Conservation (phyloP, 2,797 vertebrate species). For the Lates japonicus region DNA sequence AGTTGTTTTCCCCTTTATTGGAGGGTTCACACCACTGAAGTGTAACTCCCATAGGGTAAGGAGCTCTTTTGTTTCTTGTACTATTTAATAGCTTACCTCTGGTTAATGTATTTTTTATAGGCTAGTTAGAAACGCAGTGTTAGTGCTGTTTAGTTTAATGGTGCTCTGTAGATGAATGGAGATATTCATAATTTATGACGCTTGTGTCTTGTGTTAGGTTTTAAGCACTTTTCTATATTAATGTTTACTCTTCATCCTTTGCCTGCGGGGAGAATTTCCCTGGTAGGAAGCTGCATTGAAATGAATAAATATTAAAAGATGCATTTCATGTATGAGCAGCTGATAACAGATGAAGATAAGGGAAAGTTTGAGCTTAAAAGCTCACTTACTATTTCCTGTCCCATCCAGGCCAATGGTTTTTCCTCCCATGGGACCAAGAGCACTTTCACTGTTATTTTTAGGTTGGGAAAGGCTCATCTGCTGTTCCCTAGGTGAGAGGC, state of each 20-base stretch:
- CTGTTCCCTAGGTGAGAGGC: conserved; percentile 76
- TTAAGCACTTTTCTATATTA: conserved; percentile 53
- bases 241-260: conserved; percentile 51
- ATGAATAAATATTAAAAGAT: conserved; percentile 45
- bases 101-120: conserved; percentile 65
- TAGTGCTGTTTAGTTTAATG: conserved; percentile 51
- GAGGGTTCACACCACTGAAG: conserved; percentile 4
- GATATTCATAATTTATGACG: conserved; percentile 66
- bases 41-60: background rate
- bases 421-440: conserved; percentile 67
- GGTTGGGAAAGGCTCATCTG: conserved; percentile 77
- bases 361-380: conserved; percentile 73
- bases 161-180: conserved; percentile 44
- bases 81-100: conserved; percentile 43
- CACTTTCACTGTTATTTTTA: conserved; percentile 82
- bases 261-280: conserved; percentile 16
- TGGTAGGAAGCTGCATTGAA: background rate
- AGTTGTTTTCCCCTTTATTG: conserved; percentile 12
- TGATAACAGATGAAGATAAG: conserved; percentile 46
- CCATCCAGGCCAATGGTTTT: conserved; percentile 76
- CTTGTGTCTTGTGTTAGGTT: conserved; percentile 31
- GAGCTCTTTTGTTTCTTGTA: conserved; percentile 32
- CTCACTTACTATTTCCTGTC: conserved; percentile 65
- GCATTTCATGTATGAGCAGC: conserved; percentile 41
- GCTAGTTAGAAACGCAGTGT: conserved; percentile 43